These are phyloP conservation scores for Vimba vimba DNA, from an alignment of 2,113 vertebrate species.

Conservation along the genomic window DNA sequence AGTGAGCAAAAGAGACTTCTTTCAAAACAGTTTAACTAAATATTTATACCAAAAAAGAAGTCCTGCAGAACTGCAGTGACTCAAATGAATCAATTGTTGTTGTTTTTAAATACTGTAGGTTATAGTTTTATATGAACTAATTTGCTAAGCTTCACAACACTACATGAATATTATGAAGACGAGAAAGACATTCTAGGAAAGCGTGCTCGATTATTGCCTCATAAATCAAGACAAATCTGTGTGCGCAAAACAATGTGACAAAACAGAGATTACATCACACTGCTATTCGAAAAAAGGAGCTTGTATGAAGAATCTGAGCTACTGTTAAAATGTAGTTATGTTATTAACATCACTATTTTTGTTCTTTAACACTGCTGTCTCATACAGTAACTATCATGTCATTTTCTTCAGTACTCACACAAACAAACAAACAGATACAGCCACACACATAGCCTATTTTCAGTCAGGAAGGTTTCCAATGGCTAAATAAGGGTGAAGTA, in stretches of 20 bases:
- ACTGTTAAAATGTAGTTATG: constrained; percentile 31
- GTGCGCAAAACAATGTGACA: not conserved
- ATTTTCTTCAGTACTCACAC: constrained; percentile 16
- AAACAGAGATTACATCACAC: not conserved
- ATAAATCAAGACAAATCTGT: not conserved
- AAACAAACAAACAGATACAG: constrained; percentile 27
- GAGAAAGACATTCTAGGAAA: not conserved
- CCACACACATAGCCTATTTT: constrained; percentile 35
- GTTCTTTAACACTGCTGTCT: not conserved
- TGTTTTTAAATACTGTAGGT: not conserved
- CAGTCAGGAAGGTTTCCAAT: constrained; percentile 52
- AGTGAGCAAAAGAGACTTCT: too few relatives aligned
- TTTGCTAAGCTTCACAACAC: not conserved
- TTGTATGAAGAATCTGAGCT: not conserved
- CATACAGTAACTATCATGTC: not conserved
- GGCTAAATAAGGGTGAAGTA: constrained; percentile 58
- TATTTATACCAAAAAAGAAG: too few relatives aligned
- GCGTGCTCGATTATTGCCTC: not conserved
- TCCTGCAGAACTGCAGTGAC: too few relatives aligned
- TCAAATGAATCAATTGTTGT: too few relatives aligned
- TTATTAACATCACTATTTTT: not conserved
- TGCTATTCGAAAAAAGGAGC: not conserved
- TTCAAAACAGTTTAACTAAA: too few relatives aligned
- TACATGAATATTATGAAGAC: not conserved
- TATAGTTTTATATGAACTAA: not conserved